Evolutionary conservation across 2,797 vertebrate genomes (phyloP), one percentile per base, ranked within the genome.

Genomic region (Podarcis lilfordi): DNA sequence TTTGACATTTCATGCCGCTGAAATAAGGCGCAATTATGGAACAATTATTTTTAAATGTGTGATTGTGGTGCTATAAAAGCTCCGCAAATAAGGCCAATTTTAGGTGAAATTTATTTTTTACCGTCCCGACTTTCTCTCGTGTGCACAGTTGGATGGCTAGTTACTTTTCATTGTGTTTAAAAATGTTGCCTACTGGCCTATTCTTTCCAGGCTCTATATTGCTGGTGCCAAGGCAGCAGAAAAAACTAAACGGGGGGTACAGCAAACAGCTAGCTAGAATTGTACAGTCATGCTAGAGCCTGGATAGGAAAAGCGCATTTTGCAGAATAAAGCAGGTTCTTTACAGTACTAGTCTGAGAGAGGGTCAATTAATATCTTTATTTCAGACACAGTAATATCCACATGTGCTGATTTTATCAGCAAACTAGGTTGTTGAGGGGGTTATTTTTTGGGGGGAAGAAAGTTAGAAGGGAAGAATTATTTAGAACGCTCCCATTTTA

Each of bases 21-120:
- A 95, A 95, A 93, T 0, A 0, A 81, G 93, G 89, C 40, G 94
- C 91, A 94, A 94, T 94, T 94, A 93, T 91, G 40, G 91, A 95
- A 93, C 86, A 92, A 93, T 95, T 95, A 94, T 88, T 94, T 89
- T 23, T 89, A 93, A 93, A 88, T 85, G 91, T 91, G 79, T 91
- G 94, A 93, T 87, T 94, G 92, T 91, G 89, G 86, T 59, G 89
- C 87, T 82, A 88, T 91, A 95, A 93, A 94, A 92, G 75, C 83
- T 85, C 78, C 29, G 76, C 3, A n/a, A 85, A 80, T 82, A 94
- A 89, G 76, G 69, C 86, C 86, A 94, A 91, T 92, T 85, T 92
- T 84, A 93, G 69, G 68, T 82, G 69, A 78, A 82, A 91, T 89
- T 88, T 88, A 15, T 55, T 74, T 82, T 80, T 92, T 92, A 74